Evolutionary conservation across 2,797 vertebrate species (phyloP), one percentile per base, ranked within the genome.

Genomic region (Naso thynnoides): DNA sequence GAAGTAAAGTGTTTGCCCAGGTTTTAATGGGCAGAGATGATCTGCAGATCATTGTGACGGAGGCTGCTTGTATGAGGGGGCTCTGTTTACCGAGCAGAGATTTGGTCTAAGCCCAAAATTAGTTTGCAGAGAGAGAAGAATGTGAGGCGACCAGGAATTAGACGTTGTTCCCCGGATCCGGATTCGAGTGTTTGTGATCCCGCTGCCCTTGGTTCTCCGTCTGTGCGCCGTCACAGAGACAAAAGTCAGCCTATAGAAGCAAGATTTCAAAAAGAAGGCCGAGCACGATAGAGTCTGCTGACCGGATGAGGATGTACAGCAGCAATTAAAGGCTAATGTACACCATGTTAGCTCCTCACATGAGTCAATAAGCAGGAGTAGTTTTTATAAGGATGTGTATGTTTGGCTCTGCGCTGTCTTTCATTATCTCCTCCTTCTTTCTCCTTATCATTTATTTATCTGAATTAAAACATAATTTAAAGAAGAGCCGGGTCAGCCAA

Each of bases 11-110:
- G 96, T 98, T 97, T 98, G 95, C 94, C 89, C 90, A 95, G 94
- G 95, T 96, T 97, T 99, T 99, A 98, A 98, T 98, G 96, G 97
- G 95, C 92, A 95, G 94, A 95, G 96, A 96, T 97, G 96, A 96
- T 95, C 93, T 93, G 90, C 87, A 92, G 95, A 97, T 97, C 96
- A 96, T 96, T 94, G 95, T 90, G 88, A 83, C 66, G 79, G 81
- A 83, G 78, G 85, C 76, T 53, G 73, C 73, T 74, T 82, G 82
- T 64, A 84, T 87, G 86, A 84, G 89, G 91, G 81, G 92, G 91
- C 94, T 87, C 93, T 97, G 95, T 98, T 98, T 96, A 95, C 93
- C 94, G 94, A 96, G 95, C 94, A 95, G 95, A 96, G 95, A 95
- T 93, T 92, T 91, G 89, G 91, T 92, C 95, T 95, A 95, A 95